These are phyloP conservation scores for Lepus europaeus DNA, from an alignment of 2,113 vertebrate genomes.

Conservation along the genomic window DNA sequence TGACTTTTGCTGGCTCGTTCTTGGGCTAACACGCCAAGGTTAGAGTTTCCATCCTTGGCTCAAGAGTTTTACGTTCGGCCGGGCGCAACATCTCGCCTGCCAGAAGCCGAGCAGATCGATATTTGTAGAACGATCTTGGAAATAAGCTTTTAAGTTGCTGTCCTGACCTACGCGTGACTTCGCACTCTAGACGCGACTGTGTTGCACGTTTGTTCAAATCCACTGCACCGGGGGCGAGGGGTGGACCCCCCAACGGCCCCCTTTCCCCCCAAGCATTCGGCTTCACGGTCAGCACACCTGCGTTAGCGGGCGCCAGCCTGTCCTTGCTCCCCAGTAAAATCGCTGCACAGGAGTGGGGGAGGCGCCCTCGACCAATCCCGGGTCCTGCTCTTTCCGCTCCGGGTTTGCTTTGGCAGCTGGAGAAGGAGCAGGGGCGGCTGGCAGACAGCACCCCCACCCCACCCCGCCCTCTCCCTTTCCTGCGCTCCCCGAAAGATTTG, in stretches of 20 bases:
- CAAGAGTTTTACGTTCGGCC: constrained; percentile 5
- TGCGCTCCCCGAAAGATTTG: neutral
- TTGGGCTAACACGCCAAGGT: constrained; percentile 18
- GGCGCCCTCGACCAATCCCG: constrained; percentile 10
- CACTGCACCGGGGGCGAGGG: constrained; percentile 57
- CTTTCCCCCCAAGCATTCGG: constrained; percentile 16
- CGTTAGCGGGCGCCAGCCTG: neutral
- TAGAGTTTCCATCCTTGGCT: constrained; percentile 8
- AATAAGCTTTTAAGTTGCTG: constrained; percentile 81
- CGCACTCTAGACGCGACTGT: constrained; percentile 83
- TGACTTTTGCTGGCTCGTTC: neutral
- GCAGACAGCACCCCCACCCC: no score
- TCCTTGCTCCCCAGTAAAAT: neutral
- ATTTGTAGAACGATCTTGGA: constrained; percentile 75
- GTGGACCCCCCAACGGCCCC: neutral
- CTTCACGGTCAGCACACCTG: neutral
- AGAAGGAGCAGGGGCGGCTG: neutral
- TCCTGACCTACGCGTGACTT: constrained; percentile 90
- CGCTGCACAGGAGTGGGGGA: constrained; percentile 48
- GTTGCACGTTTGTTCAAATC: constrained; percentile 78
- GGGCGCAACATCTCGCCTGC: no score
- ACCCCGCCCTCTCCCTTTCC: neutral
- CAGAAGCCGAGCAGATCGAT: neutral
- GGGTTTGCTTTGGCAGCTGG: constrained; percentile 38
- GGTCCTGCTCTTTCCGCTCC: constrained; percentile 48